These are phyloP conservation scores for Aplodontia rufa DNA, from an alignment of 2,113 vertebrate genomes.

Conservation along the genomic window DNA sequence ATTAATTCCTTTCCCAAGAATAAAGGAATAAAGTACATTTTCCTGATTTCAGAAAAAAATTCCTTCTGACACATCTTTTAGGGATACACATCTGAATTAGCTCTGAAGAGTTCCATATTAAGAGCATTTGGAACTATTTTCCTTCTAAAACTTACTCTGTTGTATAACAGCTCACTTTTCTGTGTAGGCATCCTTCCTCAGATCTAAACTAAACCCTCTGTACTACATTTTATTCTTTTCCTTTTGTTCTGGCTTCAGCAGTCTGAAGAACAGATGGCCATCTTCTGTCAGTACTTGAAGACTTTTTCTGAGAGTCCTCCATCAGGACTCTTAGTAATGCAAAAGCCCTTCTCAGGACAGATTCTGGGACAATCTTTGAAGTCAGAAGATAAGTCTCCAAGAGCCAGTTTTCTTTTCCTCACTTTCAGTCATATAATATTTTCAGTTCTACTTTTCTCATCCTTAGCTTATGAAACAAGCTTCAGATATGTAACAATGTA, in stretches of 20 bases:
- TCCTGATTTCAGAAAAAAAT: background rate
- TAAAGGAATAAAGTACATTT: background rate
- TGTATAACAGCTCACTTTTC: slow-evolving; percentile 51
- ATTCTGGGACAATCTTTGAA: slow-evolving; percentile 24
- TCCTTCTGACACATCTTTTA: background rate
- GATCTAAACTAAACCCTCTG: slow-evolving; percentile 60
- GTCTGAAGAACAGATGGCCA: slow-evolving; percentile 71
- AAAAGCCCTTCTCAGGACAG: slow-evolving; percentile 51
- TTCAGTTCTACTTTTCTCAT: background rate
- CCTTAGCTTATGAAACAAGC: background rate
- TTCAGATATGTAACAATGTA: background rate
- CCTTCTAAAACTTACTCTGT: slow-evolving; percentile 1
- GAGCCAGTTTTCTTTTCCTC: background rate
- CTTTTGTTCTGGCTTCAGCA: slow-evolving; percentile 69
- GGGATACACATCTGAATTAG: background rate
- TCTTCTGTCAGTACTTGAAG: slow-evolving; percentile 69
- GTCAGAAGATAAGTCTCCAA: background rate
- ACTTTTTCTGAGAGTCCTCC: slow-evolving; percentile 57
- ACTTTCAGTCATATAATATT: background rate
- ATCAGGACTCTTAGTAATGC: slow-evolving; percentile 9
- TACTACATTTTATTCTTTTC: slow-evolving; percentile 61
- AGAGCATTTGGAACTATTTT: slow-evolving; percentile 30
- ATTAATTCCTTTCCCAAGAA: background rate
- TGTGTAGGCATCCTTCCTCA: slow-evolving; percentile 53
- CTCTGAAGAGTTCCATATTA: slow-evolving; percentile 34